phyloP scores from a whole-genome alignment of 2,113 vertebrate genomes.

The Telmatochromis brichardi region DNA sequence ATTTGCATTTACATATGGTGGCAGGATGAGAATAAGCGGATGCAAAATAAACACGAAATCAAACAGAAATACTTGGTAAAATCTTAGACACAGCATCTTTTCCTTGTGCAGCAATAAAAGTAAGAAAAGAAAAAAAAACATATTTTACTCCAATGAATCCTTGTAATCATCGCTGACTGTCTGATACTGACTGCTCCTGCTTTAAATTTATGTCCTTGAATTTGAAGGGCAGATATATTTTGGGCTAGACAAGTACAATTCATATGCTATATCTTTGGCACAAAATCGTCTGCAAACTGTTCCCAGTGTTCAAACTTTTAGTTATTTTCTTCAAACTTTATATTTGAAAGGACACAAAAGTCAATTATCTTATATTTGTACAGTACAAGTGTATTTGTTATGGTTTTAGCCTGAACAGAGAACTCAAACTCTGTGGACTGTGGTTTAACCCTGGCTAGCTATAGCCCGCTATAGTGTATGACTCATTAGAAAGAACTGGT shows the following conservation, averaged over 20 bases:
- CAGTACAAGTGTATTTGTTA: neutral
- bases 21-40: neutral
- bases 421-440: neutral
- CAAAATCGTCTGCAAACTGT: neutral
- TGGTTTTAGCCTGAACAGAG: neutral
- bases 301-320: neutral
- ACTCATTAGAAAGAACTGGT: conserved; percentile 26
- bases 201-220: neutral
- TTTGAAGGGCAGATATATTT: neutral
- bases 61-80: conserved; percentile 16
- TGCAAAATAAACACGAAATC: conserved; percentile 8
- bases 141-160: neutral
- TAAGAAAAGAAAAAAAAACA: neutral
- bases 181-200: neutral
- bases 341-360: neutral
- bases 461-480: neutral
- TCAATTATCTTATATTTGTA: neutral
- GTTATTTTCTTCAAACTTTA: neutral
- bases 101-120: neutral
- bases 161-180: neutral
- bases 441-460: neutral
- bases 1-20: conserved; percentile 20
- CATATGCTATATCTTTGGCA: neutral
- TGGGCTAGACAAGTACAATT: neutral
- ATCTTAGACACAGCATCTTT: neutral